Conservation (phyloP, 92 coral and sea anemone genomes). For the Phymanthus crucifer region DNA sequence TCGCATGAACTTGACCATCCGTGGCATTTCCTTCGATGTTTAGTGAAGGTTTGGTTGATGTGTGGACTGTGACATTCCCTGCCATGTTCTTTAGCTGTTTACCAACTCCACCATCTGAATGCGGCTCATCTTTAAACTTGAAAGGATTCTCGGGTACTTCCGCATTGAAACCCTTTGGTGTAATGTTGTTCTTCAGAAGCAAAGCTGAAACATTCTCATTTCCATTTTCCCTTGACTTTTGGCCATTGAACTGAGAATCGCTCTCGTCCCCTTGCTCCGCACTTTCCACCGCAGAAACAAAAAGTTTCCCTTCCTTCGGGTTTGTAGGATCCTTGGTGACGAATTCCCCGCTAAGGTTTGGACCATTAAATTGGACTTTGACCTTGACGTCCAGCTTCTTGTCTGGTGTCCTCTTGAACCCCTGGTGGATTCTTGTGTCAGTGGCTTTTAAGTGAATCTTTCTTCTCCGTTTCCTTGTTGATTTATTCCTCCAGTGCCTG, state of each 20-base stretch:
- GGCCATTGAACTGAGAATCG: neutral
- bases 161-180: constrained; percentile 18
- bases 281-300: constrained; percentile 23
- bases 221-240: neutral
- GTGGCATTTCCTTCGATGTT: neutral
- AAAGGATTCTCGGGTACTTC: constrained; percentile 20
- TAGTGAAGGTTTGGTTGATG: constrained; percentile 18
- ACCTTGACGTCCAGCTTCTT: constrained; percentile 31
- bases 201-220: constrained; percentile 4
- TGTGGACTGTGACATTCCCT: constrained; percentile 28
- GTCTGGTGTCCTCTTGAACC: constrained; percentile 25
- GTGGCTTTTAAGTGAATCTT: neutral
- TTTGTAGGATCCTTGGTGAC: constrained; percentile 2
- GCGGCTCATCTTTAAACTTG: constrained; percentile 14
- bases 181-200: neutral
- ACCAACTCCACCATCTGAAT: neutral
- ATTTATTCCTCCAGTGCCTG: neutral
- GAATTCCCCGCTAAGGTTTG: constrained; percentile 29
- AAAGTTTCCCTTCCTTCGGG: constrained; percentile 21
- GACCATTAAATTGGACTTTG: constrained; percentile 31
- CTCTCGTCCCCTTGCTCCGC: constrained; percentile 31
- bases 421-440: constrained; percentile 1
- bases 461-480: neutral
- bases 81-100: neutral
- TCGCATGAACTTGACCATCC: neutral